These are phyloP conservation scores for Sciaenops ocellatus DNA, from an alignment of 2,797 vertebrate species.

Conservation along the genomic window DNA sequence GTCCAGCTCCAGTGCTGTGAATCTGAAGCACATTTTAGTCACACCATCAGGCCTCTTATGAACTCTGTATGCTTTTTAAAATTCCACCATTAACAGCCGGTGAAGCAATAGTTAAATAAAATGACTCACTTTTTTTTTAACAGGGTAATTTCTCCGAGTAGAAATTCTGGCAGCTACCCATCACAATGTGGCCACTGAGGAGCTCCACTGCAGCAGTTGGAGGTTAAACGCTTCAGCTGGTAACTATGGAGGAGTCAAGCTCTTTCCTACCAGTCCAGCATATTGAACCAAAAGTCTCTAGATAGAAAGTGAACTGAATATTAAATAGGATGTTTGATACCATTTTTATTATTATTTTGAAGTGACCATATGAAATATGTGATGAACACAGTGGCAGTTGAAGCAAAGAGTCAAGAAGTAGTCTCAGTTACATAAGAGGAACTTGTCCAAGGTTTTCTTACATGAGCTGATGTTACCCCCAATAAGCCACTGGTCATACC, in stretches of 20 bases:
- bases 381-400: too few species aligned
- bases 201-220: not conserved
- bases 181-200: not conserved
- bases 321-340: too few species aligned
- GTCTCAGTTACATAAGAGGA: too few species aligned
- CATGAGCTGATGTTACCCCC: too few species aligned
- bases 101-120: not conserved
- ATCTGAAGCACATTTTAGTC: not conserved
- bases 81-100: not conserved
- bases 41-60: not conserved
- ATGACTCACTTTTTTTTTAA: not conserved
- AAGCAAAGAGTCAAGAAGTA: too few species aligned
- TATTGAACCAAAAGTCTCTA: not conserved
- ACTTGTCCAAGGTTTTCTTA: too few species aligned
- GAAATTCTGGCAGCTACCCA: not conserved
- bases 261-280: not conserved
- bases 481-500: too few species aligned
- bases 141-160: not conserved
- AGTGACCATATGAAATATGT: not conserved
- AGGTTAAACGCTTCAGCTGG: not conserved
- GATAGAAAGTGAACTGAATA: not conserved
- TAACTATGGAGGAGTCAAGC: conserved; percentile 6
- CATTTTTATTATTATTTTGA: not conserved
- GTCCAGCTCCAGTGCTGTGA: not conserved
- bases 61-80: not conserved